Percentiles rank a stretch among this genome's conserved stretches.
Conservation (phyloP, 1,140 invertebrate genomes). For the Uloborus diversus region DNA sequence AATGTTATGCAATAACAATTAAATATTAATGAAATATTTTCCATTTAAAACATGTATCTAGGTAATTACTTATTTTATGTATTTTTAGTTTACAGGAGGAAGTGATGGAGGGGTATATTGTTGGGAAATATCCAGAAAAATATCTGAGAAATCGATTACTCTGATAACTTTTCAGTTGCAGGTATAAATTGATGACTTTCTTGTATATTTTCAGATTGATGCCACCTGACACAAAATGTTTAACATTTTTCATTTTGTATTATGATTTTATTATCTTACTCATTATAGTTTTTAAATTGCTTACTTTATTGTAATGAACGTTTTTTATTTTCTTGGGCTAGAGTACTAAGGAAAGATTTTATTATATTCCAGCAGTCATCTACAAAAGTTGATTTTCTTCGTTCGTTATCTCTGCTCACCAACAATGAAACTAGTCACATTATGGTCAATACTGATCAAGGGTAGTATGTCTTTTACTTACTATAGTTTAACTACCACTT, state of each 20-base stretch:
- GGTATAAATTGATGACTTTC: neutral
- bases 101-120: conserved; percentile 44
- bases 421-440: neutral
- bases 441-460: conserved; percentile 12
- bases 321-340: neutral
- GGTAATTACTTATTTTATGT: no score
- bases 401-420: conserved; percentile 2
- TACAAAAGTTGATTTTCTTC: neutral
- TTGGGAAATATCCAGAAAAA: neutral
- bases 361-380: neutral
- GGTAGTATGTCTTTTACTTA: neutral
- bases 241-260: neutral
- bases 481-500: no score
- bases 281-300: no score
- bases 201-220: neutral
- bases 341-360: neutral
- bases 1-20: no score
- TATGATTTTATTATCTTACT: no score
- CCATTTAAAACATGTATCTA: no score
- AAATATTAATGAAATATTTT: no score
- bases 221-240: neutral
- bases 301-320: no score
- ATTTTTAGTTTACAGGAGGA: conserved; percentile 46
- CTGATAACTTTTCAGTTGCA: conserved; percentile 7
- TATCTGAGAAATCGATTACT: neutral